Conservation (phyloP, 2,888 invertebrate genomes). For the Heliconius cydno region DNA sequence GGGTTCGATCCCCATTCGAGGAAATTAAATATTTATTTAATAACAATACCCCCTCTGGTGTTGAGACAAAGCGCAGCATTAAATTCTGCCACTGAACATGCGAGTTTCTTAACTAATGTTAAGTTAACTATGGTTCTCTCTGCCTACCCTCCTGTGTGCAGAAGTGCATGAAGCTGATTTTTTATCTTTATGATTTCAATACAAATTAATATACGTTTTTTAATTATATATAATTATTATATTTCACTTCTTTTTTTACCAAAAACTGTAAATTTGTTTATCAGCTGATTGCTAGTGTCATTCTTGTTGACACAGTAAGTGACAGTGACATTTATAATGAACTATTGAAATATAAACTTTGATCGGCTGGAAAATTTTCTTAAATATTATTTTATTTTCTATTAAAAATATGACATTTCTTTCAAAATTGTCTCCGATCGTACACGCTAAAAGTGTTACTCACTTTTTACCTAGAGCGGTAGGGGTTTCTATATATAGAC, state of each 20-base stretch:
- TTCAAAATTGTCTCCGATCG: constrained; percentile 68
- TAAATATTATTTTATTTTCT: constrained; percentile 18
- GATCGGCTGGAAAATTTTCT: constrained; percentile 29
- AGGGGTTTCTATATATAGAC: constrained; percentile 56
- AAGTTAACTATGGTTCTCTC: no score
- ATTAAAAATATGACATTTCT: constrained; percentile 65
- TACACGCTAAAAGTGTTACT: constrained; percentile 58
- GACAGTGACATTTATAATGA: constrained; percentile 20
- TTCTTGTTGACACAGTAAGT: constrained; percentile 27
- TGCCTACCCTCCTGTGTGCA: no score
- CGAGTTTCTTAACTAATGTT: no score
- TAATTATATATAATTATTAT: background rate
- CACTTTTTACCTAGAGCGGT: constrained; percentile 57
- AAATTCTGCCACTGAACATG: no score
- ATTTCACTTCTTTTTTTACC: background rate
- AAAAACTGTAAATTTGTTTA: background rate
- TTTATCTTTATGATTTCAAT: no score
- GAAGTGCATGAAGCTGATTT: no score
- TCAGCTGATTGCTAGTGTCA: constrained; percentile 40
- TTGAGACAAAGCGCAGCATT: no score
- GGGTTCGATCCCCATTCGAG: no score
- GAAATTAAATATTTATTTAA: no score
- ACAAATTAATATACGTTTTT: no score
- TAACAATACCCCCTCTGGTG: no score
- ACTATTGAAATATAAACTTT: background rate